phyloP scores from a whole-genome alignment of 2,113 vertebrate genomes.

The Ursus arctos region DNA sequence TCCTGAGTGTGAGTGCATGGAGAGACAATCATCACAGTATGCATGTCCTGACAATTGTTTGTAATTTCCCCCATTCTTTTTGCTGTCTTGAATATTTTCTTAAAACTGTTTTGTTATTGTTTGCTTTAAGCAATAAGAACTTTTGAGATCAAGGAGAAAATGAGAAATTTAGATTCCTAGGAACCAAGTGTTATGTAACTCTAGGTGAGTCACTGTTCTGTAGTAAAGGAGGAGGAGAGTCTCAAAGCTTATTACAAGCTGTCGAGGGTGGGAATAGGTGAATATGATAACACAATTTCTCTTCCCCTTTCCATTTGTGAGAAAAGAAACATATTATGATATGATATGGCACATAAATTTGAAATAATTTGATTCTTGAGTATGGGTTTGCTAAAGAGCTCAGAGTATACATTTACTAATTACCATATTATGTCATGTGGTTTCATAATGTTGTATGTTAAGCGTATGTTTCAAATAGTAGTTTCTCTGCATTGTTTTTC shows the following conservation, averaged over 20 bases:
- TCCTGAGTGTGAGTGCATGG: background rate
- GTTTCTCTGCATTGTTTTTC: constrained; percentile 54
- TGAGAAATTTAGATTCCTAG: constrained; percentile 72
- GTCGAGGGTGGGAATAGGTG: constrained; percentile 61
- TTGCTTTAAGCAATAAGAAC: constrained; percentile 66
- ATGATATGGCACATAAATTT: constrained; percentile 63
- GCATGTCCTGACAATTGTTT: background rate
- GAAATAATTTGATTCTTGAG: constrained; percentile 67
- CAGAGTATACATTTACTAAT: constrained; percentile 63
- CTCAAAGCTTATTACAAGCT: constrained; percentile 77
- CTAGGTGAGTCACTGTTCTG: constrained; percentile 76
- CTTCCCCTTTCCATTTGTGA: constrained; percentile 68
- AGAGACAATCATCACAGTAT: background rate
- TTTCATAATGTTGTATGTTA: constrained; percentile 69
- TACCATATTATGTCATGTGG: constrained; percentile 37
- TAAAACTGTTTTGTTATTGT: constrained; percentile 40
- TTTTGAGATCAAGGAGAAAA: constrained; percentile 72
- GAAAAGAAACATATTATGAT: constrained; percentile 76
- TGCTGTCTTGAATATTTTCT: constrained; percentile 45
- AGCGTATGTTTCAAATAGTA: constrained; percentile 45
- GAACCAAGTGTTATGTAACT: constrained; percentile 73
- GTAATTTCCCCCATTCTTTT: background rate
- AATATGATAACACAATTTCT: constrained; percentile 69
- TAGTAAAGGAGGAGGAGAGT: constrained; percentile 73
- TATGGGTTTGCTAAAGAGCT: constrained; percentile 63